Evolutionary conservation across 2,888 invertebrate genomes (phyloP).

Genomic region (Sturmia bella): DNA sequence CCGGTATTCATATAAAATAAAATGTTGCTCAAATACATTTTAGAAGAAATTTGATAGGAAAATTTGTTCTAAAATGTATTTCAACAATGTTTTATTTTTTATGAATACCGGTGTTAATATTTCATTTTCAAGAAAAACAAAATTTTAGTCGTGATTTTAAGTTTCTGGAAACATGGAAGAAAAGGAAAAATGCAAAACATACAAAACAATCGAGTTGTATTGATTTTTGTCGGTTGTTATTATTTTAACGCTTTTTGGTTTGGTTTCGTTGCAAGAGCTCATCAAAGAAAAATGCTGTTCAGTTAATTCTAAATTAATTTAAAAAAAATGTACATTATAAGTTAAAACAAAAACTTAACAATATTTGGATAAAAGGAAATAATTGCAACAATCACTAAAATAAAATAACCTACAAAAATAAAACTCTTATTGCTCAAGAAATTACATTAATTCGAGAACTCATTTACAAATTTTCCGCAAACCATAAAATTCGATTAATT

Average conservation of each 20-base stretch:
- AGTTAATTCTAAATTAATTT: conserved; percentile 63
- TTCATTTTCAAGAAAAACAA: too few relatives aligned
- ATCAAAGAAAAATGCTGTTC: conserved; percentile 74
- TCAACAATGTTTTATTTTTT: too few relatives aligned
- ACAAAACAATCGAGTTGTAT: too few relatives aligned
- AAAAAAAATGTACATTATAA: conserved; percentile 12
- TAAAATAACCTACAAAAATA: conserved; percentile 37
- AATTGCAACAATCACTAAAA: conserved; percentile 27
- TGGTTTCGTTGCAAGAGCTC: conserved; percentile 67
- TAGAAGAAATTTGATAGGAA: too few relatives aligned
- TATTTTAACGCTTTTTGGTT: neutral
- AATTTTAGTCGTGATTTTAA: too few relatives aligned
- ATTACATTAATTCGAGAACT: neutral
- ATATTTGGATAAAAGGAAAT: conserved; percentile 32
- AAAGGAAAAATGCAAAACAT: too few relatives aligned
- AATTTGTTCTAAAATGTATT: too few relatives aligned
- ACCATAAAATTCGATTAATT: conserved; percentile 19
- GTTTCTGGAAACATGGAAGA: too few relatives aligned
- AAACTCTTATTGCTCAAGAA: conserved; percentile 3
- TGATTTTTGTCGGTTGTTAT: too few relatives aligned
- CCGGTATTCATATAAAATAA: too few relatives aligned
- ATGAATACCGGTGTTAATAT: too few relatives aligned
- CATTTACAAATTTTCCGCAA: neutral
- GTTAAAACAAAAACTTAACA: conserved; percentile 19
- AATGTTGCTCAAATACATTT: too few relatives aligned